Conservation (phyloP, 2,888 invertebrate genomes). For the Agonopterix heracliana region DNA sequence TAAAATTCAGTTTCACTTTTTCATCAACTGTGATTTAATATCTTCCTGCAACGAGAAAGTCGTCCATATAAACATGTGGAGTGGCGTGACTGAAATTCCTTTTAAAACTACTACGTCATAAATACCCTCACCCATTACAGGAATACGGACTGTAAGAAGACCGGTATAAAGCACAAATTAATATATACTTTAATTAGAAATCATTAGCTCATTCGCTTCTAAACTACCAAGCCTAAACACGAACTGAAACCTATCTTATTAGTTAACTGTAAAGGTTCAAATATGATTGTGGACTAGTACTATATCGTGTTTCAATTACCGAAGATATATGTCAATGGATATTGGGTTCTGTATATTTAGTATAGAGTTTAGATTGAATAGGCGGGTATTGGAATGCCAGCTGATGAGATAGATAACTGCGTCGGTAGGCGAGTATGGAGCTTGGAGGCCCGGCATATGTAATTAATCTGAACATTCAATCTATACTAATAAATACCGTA, state of each 20-base stretch:
- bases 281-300: constrained; percentile 37
- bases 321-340: constrained; percentile 42
- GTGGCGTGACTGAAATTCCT: constrained; percentile 64
- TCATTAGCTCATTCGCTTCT: constrained; percentile 43
- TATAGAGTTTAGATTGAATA: constrained; percentile 41
- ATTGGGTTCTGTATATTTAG: constrained; percentile 41
- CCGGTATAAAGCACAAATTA: constrained; percentile 43
- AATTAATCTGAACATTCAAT: constrained; percentile 63
- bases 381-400: constrained; percentile 45
- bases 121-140: constrained; percentile 23
- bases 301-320: constrained; percentile 60
- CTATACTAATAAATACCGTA: constrained; percentile 62
- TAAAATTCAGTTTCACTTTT: constrained; percentile 32
- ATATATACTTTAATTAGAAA: constrained; percentile 43
- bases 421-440: constrained; percentile 41
- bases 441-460: constrained; percentile 41
- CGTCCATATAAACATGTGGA: constrained; percentile 45
- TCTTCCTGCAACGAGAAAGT: constrained; percentile 36
- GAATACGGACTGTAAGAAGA: constrained; percentile 42
- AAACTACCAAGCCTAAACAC: constrained; percentile 30
- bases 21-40: constrained; percentile 20
- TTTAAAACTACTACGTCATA: constrained; percentile 44
- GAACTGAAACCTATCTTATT: constrained; percentile 43
- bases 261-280: constrained; percentile 34
- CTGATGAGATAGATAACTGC: constrained; percentile 51